phyloP scores from a whole-genome alignment of 2,113 vertebrate genomes.

The Butorides virescens region DNA sequence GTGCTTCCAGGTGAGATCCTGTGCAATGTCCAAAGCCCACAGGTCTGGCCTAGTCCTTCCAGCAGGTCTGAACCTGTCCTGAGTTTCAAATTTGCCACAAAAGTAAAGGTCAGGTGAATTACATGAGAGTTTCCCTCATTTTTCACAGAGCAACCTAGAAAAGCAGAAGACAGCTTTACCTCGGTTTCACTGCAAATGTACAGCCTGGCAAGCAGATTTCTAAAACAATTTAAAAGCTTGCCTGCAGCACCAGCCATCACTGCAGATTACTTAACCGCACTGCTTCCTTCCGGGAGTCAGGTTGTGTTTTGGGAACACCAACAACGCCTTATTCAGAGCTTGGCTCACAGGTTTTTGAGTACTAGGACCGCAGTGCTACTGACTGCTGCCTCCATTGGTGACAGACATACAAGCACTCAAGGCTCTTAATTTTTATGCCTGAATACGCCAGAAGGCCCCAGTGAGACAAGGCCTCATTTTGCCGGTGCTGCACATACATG shows the following conservation, averaged over 20 bases:
- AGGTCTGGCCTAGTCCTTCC: neutral
- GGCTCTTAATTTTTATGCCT: neutral
- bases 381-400: neutral
- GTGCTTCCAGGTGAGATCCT: neutral
- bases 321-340: neutral
- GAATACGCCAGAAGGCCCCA: neutral
- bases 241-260: neutral
- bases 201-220: neutral
- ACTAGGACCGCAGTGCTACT: neutral
- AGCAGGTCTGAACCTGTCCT: neutral
- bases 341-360: neutral
- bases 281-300: neutral
- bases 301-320: neutral
- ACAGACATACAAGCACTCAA: neutral
- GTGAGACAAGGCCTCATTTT: neutral
- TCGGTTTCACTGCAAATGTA: neutral
- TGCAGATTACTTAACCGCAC: neutral
- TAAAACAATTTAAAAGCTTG: neutral
- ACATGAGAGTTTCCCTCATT: neutral
- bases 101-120: neutral
- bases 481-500: rapidly evolving
- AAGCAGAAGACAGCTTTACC: neutral
- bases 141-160: neutral
- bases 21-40: neutral
- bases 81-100: neutral